Percentiles rank a stretch among this genome's conserved stretches.
These are phyloP conservation scores for Calephelis nemesis DNA, from an alignment of 1,140 invertebrate genomes.

Conservation along the genomic window DNA sequence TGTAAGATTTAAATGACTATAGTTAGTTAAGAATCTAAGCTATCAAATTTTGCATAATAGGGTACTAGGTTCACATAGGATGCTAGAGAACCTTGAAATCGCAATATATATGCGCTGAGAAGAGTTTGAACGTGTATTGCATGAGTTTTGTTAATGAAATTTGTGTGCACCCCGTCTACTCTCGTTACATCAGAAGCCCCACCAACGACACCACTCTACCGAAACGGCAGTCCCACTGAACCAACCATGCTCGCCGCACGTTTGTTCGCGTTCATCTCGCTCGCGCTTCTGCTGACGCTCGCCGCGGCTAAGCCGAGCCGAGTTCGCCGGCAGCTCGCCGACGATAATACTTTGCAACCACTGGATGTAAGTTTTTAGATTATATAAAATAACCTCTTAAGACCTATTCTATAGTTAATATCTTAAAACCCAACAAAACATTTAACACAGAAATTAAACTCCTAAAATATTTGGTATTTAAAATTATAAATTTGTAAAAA, in stretches of 20 bases:
- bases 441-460: too few relatives aligned
- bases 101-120: constrained; percentile 12
- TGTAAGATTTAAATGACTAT: too few relatives aligned
- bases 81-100: constrained; percentile 1
- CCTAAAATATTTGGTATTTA: too few relatives aligned
- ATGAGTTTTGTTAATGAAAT: constrained; percentile 18
- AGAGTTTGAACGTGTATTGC: neutral
- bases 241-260: constrained; percentile 12
- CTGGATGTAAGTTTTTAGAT: neutral
- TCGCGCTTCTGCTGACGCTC: constrained; percentile 7
- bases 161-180: neutral
- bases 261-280: neutral
- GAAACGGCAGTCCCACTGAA: constrained; percentile 7
- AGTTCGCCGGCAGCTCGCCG: constrained; percentile 7
- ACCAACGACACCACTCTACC: constrained; percentile 6
- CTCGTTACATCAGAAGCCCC: constrained; percentile 9
- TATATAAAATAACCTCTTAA: neutral
- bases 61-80: neutral
- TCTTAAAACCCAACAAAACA: too few relatives aligned
- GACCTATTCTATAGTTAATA: too few relatives aligned
- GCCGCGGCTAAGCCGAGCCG: constrained; percentile 11
- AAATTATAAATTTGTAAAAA: too few relatives aligned
- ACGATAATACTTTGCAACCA: constrained; percentile 9
- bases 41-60: too few relatives aligned
- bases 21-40: too few relatives aligned